Base-by-base conservation (phyloP, 2,888 invertebrate genomes). In the Andrena flavipes region DNA sequence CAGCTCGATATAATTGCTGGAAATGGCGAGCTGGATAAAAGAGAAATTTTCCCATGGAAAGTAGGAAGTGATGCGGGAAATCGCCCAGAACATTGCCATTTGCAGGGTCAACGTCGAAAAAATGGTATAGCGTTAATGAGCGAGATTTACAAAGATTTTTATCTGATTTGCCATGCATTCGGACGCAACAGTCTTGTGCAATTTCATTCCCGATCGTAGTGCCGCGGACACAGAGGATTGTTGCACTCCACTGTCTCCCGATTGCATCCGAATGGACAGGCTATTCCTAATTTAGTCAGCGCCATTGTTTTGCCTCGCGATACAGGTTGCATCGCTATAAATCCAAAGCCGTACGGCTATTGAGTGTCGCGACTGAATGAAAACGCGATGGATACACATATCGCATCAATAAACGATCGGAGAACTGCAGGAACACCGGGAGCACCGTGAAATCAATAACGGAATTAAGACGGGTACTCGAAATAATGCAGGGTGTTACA, bases 321-420 rank as follows among this genome's bases (percentile, higher is more conserved):
- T 63, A 35, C 68, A 48, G 16, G 16, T 30, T 54, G 42, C 26
- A 6, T 16, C n/a, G 23, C 30, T 62, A 29, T 35, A 26, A 60
- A 69, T 35, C 26, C 26, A 51, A 33, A 35, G 51, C 30, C 30
- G 78, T 54, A 68, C 13, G 63, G 54, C 26, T n/a, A 20, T n/a
- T 48, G 62, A 51, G 48, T 1, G 23, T 42, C 51, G 33, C 26
- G 60, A 48, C 51, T 13, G 42, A 63, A 63, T 42, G 23, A 23
- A 23, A 63, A 63, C 54, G 48, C 10, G 1, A 6, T 1, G 26
- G 29, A 64, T 60, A 26, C 23, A 10, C n/a, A 20, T 51, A 42
- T 16, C 33, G 56, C 67, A 68, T 71, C 49, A 26, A 71, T 54
- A 64, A 80, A 72, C 59, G 51, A 33, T 68, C 48, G 20, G 29